These are phyloP conservation scores for Osmerus eperlanus DNA, from an alignment of 2,113 vertebrate species.

Conservation along the genomic window DNA sequence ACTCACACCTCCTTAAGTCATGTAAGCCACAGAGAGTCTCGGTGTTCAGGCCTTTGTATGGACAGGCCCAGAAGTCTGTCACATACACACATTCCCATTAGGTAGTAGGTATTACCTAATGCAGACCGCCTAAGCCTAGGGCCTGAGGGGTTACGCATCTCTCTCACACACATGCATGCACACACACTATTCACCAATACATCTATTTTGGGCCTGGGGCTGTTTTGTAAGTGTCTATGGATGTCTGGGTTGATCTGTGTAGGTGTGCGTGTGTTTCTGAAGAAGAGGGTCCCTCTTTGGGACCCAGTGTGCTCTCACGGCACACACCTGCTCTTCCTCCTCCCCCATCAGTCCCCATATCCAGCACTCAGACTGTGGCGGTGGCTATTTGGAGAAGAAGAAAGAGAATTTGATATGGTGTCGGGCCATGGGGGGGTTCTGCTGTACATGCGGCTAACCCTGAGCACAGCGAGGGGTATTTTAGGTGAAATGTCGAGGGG, in stretches of 20 bases:
- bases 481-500: constrained; percentile 30
- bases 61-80: too few species aligned
- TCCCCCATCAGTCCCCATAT: constrained; percentile 24
- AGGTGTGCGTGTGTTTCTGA: not conserved
- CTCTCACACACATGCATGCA: not conserved
- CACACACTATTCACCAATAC: constrained; percentile 24
- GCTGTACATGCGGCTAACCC: constrained; percentile 16
- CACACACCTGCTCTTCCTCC: constrained; percentile 54
- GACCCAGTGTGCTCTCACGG: constrained; percentile 34
- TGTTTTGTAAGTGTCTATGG: constrained; percentile 20
- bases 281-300: constrained; percentile 25
- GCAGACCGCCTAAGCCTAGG: too few species aligned
- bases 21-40: too few species aligned
- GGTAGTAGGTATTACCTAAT: too few species aligned
- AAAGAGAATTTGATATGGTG: constrained; percentile 41
- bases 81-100: too few species aligned
- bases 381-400: constrained; percentile 51
- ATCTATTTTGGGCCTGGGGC: constrained; percentile 47
- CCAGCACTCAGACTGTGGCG: constrained; percentile 5
- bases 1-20: too few species aligned
- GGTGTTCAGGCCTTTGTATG: too few species aligned
- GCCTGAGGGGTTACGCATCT: not conserved
- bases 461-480: constrained; percentile 22
- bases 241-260: not conserved
- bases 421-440: not conserved